Base-by-base conservation (phyloP, 30 jellyfish, hydroid and myxozoan genomes). In the Euphysa ruthae region DNA sequence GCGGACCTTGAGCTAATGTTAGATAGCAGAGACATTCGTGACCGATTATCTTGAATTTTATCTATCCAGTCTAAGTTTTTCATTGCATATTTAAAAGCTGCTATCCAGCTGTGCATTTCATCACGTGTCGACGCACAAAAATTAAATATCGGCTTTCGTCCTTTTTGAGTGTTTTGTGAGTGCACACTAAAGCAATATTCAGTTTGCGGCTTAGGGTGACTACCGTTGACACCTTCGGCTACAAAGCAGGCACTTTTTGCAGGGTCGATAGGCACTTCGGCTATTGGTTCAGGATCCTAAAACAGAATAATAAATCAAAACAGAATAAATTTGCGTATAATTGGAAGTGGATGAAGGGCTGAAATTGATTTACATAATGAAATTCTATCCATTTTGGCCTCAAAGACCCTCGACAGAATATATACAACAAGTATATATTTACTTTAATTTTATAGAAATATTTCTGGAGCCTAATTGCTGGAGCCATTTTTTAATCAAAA, bases 151-250 rank as follows among this genome's bases (percentile, higher is more conserved):
- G 94, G 79, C 2, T 68, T 68, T 1, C 80, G 80, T 24, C 80
- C 80, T 22, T 51, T 43, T 16, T 21, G 69, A 4, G 55, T 18
- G 55, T 23, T 20, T 20, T 56, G 23, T 12, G 96, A 56, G 35
- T 54, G 54, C 8, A 85, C 96, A 75, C 63, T 27, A 43, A 85
- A 85, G 13, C 84, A 81, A 43, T 85, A 71, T 3, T 49, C 18
- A 7, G 80, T 7, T 26, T 93, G 91, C 32, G 66, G 76, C 23
- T 58, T 61, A 19, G 96, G 96, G 58, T 85, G 96, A 24, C 43
- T 85, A 22, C 96, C 96, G 54, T 77, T 87, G 7, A 72, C 74
- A 58, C 96, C 96, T 38, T 77, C 93, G 31, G 70, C 30, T 6
- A 75, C 92, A 16, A 35, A 70, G 14, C 79, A 57, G 26, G 20